A percentile compares a stretch with the other conserved stretches of the same genome.
phyloP scores from a whole-genome alignment of 2,113 vertebrate genomes.

The Perccottus glenii region DNA sequence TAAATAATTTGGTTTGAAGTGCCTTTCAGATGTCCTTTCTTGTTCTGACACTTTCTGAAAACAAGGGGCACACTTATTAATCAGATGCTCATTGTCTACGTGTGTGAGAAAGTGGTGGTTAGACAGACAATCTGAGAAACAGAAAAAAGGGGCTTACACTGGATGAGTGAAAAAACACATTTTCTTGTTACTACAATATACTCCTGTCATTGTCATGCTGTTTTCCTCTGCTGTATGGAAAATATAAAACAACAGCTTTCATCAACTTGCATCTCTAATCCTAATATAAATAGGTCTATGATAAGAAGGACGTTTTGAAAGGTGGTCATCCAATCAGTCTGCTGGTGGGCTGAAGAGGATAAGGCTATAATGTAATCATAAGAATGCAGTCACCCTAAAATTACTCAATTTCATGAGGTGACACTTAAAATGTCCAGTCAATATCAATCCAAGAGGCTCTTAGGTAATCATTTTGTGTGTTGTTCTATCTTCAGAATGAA shows the following conservation, averaged over 20 bases:
- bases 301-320: not conserved
- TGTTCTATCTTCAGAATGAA: conserved; percentile 1
- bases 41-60: conserved; percentile 67
- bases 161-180: not conserved
- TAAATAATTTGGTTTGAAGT: conserved; percentile 81
- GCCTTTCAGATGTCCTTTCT: conserved; percentile 76
- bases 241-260: not conserved
- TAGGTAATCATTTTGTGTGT: not conserved
- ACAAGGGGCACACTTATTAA: conserved; percentile 74
- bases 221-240: not conserved
- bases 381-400: not conserved
- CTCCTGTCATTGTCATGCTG: not conserved
- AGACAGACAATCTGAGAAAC: conserved; percentile 2
- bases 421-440: not conserved
- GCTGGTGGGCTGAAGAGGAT: not conserved
- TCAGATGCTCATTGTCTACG: conserved; percentile 67
- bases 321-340: conserved; percentile 1
- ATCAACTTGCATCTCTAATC: not conserved
- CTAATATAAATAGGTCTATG: not conserved
- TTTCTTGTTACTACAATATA: not conserved
- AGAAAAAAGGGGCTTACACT: conserved; percentile 7
- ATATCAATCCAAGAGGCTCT: not conserved
- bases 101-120: conserved; percentile 7
- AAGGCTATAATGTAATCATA: conserved; percentile 6
- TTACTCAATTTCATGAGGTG: conserved; percentile 1